phyloP scores from a whole-genome alignment of 1,140 invertebrate species.

The Meloidogyne floridensis region DNA sequence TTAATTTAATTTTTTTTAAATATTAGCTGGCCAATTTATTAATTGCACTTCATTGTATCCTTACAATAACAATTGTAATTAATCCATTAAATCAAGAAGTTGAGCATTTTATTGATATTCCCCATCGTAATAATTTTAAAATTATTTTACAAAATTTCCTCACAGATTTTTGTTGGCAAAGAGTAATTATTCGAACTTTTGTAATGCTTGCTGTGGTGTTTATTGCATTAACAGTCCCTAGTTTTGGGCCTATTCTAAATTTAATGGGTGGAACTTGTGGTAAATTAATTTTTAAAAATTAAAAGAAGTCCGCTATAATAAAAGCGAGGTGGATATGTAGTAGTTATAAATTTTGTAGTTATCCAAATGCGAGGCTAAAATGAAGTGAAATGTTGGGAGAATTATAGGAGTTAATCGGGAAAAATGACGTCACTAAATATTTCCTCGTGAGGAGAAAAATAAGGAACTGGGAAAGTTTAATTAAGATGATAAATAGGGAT shows the following conservation, averaged over 20 bases:
- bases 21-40: conserved; percentile 40
- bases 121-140: conserved; percentile 42
- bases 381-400: too few species aligned
- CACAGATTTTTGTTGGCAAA: conserved; percentile 38
- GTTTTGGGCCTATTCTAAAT: conserved; percentile 50
- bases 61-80: conserved; percentile 49
- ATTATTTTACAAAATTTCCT: not conserved
- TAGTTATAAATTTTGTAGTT: too few species aligned
- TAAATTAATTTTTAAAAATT: conserved; percentile 2
- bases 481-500: too few species aligned
- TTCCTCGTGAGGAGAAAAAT: too few species aligned
- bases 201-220: conserved; percentile 42
- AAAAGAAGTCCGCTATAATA: too few species aligned
- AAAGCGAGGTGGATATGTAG: not conserved
- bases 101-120: conserved; percentile 43
- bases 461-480: too few species aligned
- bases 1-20: not conserved
- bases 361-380: too few species aligned
- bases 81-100: conserved; percentile 53
- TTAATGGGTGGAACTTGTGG: conserved; percentile 36
- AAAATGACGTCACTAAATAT: too few species aligned
- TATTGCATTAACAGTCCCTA: conserved; percentile 38
- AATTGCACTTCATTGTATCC: conserved; percentile 49
- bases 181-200: conserved; percentile 35
- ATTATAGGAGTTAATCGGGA: too few species aligned